These are phyloP conservation scores for Drosophila ohnishii DNA, from an alignment of 1,140 invertebrate genomes.

Conservation along the genomic window DNA sequence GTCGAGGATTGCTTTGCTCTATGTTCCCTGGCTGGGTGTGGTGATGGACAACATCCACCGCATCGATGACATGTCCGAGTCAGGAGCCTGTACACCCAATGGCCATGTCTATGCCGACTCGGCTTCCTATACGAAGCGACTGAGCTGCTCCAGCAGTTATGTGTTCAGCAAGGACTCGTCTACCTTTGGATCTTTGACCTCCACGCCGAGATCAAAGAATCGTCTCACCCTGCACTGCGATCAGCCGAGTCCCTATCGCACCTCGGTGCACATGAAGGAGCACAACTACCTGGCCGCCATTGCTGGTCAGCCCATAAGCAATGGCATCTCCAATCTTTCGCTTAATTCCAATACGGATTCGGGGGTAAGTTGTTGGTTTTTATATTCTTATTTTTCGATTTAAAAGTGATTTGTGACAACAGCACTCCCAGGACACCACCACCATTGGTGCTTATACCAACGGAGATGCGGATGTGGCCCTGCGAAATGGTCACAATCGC, in stretches of 20 bases:
- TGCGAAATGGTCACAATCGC: conserved; percentile 78
- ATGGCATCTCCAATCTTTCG: conserved; percentile 85
- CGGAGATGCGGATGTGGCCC: conserved; percentile 68
- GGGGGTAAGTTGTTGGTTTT: conserved; percentile 54
- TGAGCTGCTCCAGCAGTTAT: conserved; percentile 84
- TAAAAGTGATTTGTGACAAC: neutral
- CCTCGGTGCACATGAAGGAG: conserved; percentile 87
- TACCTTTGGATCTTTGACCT: conserved; percentile 67
- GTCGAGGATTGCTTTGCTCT: conserved; percentile 93
- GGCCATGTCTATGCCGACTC: conserved; percentile 82
- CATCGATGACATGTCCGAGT: conserved; percentile 83
- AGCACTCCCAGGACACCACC: conserved; percentile 86
- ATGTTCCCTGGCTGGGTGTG: conserved; percentile 94
- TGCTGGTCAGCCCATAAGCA: conserved; percentile 88
- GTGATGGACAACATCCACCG: conserved; percentile 91
- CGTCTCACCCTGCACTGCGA: conserved; percentile 85
- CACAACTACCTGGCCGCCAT: conserved; percentile 91
- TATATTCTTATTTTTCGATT: too few species aligned
- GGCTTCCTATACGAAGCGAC: conserved; percentile 83
- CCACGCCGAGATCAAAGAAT: conserved; percentile 83
- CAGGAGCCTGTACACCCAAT: conserved; percentile 66
- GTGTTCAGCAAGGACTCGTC: conserved; percentile 82
- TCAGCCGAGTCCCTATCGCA: conserved; percentile 85
- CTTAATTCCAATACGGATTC: conserved; percentile 81
- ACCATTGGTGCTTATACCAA: conserved; percentile 83